These are phyloP conservation scores for Polyommatus icarus DNA, from an alignment of 2,888 invertebrate genomes.

Conservation along the genomic window DNA sequence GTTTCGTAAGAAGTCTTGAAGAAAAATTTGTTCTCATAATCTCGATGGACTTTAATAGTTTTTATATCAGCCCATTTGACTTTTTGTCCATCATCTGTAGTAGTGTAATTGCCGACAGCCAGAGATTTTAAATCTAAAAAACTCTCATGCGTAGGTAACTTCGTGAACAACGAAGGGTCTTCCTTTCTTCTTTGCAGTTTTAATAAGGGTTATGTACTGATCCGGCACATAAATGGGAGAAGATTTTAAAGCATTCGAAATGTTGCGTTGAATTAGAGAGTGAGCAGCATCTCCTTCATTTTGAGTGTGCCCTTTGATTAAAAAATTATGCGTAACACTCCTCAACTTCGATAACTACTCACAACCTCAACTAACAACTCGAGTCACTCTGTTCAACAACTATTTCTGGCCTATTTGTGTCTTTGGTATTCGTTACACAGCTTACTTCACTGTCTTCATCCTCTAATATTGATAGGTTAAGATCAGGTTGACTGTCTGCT, in stretches of 20 bases:
- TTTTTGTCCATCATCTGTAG: slow-evolving; percentile 34
- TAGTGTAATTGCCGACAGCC: slow-evolving; percentile 33
- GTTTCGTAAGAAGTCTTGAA: slow-evolving; percentile 20
- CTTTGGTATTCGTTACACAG: slow-evolving; percentile 36
- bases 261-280: slow-evolving; percentile 42
- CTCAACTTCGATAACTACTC: slow-evolving; percentile 29
- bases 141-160: slow-evolving; percentile 36
- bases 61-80: slow-evolving; percentile 35
- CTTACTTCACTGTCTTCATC: slow-evolving; percentile 37
- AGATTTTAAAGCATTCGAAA: slow-evolving; percentile 42
- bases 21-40: not conserved
- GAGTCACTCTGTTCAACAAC: slow-evolving; percentile 24
- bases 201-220: slow-evolving; percentile 46
- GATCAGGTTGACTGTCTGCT: slow-evolving; percentile 36
- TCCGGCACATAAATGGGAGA: slow-evolving; percentile 45
- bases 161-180: slow-evolving; percentile 34
- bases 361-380: too few relatives aligned
- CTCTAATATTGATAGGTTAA: slow-evolving; percentile 36
- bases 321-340: slow-evolving; percentile 46
- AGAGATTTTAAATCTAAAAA: slow-evolving; percentile 37
- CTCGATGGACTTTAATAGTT: too few relatives aligned
- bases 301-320: slow-evolving; percentile 46
- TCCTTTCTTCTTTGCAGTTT: slow-evolving; percentile 37
- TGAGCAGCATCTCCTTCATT: slow-evolving; percentile 47
- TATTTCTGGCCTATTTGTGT: slow-evolving; percentile 36